Percentiles rank a stretch among this genome's conserved stretches.
phyloP scores from a whole-genome alignment of 2,113 vertebrate genomes.

The Cromileptes altivelis region DNA sequence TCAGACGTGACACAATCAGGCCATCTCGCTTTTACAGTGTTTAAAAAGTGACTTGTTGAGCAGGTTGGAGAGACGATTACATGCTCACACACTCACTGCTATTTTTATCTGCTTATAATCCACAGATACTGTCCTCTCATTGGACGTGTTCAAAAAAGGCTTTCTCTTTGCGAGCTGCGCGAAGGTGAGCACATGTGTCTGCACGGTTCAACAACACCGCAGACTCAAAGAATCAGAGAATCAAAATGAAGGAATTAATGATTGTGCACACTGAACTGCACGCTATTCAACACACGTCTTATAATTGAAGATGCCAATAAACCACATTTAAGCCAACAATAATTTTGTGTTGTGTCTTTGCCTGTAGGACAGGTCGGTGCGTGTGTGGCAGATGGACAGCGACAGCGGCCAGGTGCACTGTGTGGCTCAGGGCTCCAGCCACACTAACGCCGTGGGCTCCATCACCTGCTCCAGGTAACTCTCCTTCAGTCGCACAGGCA shows the following conservation, averaged over 20 bases:
- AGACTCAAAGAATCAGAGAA: not conserved
- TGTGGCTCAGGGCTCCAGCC: constrained; percentile 90
- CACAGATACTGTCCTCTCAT: constrained; percentile 91
- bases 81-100: not conserved
- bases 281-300: not conserved
- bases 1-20: not conserved
- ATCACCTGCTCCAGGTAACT: constrained; percentile 93
- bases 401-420: constrained; percentile 86
- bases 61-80: constrained; percentile 10
- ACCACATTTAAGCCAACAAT: not conserved
- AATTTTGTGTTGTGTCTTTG: not conserved
- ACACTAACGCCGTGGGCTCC: constrained; percentile 90
- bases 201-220: not conserved
- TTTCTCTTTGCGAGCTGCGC: constrained; percentile 91
- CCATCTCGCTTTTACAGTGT: not conserved
- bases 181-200: constrained; percentile 85
- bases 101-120: constrained; percentile 5
- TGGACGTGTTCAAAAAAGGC: constrained; percentile 94
- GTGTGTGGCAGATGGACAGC: constrained; percentile 91
- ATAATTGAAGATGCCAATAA: not conserved
- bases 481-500: not conserved
- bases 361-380: constrained; percentile 90
- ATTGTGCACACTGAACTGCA: too few species aligned
- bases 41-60: not conserved
- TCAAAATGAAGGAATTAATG: not conserved